These are phyloP conservation scores for Drosophila pachea DNA, from an alignment of 1,140 invertebrate genomes.

Conservation along the genomic window DNA sequence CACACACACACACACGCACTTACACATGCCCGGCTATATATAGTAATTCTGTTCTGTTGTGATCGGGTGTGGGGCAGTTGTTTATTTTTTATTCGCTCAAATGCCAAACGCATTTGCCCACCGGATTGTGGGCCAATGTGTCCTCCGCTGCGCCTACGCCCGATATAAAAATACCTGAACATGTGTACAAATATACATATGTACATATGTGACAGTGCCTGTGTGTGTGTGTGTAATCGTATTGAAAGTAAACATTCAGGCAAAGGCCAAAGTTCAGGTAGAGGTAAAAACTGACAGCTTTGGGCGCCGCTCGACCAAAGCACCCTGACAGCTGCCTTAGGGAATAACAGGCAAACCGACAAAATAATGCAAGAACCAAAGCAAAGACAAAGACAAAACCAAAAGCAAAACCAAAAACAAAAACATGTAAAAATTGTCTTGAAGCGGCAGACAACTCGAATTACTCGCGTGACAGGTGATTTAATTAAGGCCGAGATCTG, in stretches of 20 bases:
- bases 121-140: conserved; percentile 64
- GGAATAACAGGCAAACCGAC: conserved; percentile 4
- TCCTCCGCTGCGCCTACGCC: conserved; percentile 35
- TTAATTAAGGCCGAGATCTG: conserved; percentile 4
- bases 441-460: conserved; percentile 9
- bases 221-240: background rate
- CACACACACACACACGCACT: background rate
- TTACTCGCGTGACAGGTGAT: conserved; percentile 24
- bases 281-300: conserved; percentile 14
- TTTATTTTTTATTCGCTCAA: conserved; percentile 63
- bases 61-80: conserved; percentile 13
- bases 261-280: conserved; percentile 40
- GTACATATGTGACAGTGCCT: no score
- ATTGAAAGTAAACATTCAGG: conserved; percentile 39
- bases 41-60: conserved; percentile 8
- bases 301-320: conserved; percentile 3
- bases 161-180: conserved; percentile 8
- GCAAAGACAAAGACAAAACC: no score
- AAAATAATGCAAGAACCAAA: background rate
- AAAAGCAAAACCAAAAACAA: no score
- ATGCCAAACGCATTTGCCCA: conserved; percentile 64
- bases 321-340: conserved; percentile 18
- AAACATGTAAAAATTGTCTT: no score
- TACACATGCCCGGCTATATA: background rate
- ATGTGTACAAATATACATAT: no score